Evolutionary conservation across 1,140 invertebrate species (phyloP), one percentile per base, ranked within the genome.

Genomic region (Diploscapter pachys): DNA sequence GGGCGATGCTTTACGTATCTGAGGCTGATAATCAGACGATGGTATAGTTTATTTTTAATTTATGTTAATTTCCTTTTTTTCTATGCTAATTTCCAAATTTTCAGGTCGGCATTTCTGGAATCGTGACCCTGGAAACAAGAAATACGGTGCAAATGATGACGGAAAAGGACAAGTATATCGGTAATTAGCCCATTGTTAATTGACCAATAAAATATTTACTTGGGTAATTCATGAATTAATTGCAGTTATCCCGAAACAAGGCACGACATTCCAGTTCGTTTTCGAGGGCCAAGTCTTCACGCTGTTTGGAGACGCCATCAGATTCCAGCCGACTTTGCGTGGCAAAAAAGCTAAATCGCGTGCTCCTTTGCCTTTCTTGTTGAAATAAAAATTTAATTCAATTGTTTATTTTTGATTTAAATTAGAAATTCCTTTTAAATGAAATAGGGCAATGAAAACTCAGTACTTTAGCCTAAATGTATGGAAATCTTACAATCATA

Each of bases 231-330:
- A 13, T 59, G 9, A 13, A 31, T 31, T 31, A 31, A 63, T 75
- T 76, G 61, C 70, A 76, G 75, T 76, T 5, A 76, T 76, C 63
- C 75, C 75, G 4, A 76, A 76, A 50, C 59, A 71, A 13, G 75
- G 75, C 5, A 56, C 48, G 53, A 71, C 72, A 4, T 76, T 76
- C 51, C 75, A 73, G 53, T 71, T 75, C 68, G 55, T 71, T 11
- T 6, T 75, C n/a, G 61, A 59, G 13, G 67, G 57, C n/a, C 74
- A 69, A 13, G 72, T 76, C 50, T 71, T 76, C 54, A 63, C 69
- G 3, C n/a, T 76, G 8, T 76, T 76, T 53, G 75, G 75, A 9
- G 75, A 76, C 54, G 75, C 72, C 52, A 76, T 76, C 69, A 54
- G 75, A 6, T 57, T 61, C 8, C 72, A 65, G 11, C 75, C 75